Conservation (phyloP, 92 coral and sea anemone genomes). For the Phenganax marumi region DNA sequence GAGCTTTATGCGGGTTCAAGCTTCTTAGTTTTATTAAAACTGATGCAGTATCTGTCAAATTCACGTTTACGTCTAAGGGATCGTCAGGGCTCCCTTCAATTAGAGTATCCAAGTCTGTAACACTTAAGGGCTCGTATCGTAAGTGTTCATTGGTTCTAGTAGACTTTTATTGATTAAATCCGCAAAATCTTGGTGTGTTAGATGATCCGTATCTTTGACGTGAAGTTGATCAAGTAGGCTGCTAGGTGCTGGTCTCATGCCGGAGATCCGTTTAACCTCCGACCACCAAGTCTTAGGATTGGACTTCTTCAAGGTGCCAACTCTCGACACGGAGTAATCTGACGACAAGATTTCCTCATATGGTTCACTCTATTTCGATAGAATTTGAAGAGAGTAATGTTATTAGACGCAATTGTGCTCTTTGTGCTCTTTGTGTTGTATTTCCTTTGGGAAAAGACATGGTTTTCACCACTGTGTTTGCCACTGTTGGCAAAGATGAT, state of each 20-base stretch:
- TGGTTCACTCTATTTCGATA: constrained; percentile 33
- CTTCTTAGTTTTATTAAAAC: too few species aligned
- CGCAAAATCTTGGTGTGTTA: constrained; percentile 26
- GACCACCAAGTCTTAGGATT: too few species aligned
- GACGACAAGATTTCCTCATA: constrained; percentile 15
- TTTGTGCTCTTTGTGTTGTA: too few species aligned
- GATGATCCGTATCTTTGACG: constrained; percentile 1
- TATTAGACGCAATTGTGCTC: neutral
- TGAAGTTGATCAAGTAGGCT: constrained; percentile 7
- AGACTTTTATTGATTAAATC: too few species aligned
- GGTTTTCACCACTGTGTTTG: too few species aligned
- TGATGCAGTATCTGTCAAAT: too few species aligned
- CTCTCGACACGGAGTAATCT: neutral
- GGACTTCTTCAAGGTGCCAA: neutral
- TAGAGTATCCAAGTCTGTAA: neutral
- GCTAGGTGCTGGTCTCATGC: too few species aligned
- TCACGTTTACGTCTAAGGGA: constrained; percentile 2
- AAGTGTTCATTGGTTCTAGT: constrained; percentile 5
- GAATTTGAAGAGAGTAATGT: constrained; percentile 12
- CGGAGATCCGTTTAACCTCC: too few species aligned
- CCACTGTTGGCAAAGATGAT: too few species aligned
- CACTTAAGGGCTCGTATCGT: constrained; percentile 7
- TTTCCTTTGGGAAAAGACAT: too few species aligned
- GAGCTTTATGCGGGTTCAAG: neutral
- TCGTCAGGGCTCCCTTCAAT: constrained; percentile 19